Evolutionary conservation across 2,888 invertebrate species (phyloP).

Genomic region (Aphodius granarius): DNA sequence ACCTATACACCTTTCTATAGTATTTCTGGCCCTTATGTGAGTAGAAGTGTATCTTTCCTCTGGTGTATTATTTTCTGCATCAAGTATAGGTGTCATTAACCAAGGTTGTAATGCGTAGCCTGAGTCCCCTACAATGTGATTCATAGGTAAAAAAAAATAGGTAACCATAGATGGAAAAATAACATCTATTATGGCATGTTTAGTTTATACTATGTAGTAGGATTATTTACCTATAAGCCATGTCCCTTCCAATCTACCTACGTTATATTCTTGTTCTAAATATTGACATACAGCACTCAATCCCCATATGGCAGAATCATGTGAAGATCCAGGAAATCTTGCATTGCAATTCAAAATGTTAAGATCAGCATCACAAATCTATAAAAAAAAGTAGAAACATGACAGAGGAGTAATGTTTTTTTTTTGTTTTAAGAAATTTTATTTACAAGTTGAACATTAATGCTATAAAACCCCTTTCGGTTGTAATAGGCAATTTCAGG

Average conservation of each 20-base stretch:
- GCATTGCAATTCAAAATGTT: constrained; percentile 24
- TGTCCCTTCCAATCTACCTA: constrained; percentile 4
- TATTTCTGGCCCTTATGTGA: constrained; percentile 24
- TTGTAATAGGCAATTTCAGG: constrained; percentile 4
- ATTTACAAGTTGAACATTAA: constrained; percentile 21
- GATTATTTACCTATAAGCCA: constrained; percentile 6
- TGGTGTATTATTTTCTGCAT: constrained; percentile 21
- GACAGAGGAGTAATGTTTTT: background rate
- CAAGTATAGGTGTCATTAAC: constrained; percentile 25
- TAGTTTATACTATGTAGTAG: too few relatives aligned
- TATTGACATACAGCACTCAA: constrained; percentile 11
- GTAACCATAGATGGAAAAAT: too few relatives aligned
- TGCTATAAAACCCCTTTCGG: constrained; percentile 19
- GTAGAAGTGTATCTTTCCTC: constrained; percentile 27
- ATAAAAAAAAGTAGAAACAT: background rate
- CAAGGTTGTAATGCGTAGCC: constrained; percentile 29
- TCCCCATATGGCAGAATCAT: constrained; percentile 23
- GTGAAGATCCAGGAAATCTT: constrained; percentile 24
- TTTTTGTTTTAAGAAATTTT: background rate
- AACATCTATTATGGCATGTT: too few relatives aligned
- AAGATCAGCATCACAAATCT: constrained; percentile 20
- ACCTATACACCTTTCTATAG: constrained; percentile 29
- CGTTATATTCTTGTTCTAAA: constrained; percentile 16
- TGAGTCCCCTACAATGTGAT: constrained; percentile 24
- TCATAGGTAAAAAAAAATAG: too few relatives aligned